Conservation (phyloP, 1,140 invertebrate species). For the Pemphigus obesinymphae region DNA sequence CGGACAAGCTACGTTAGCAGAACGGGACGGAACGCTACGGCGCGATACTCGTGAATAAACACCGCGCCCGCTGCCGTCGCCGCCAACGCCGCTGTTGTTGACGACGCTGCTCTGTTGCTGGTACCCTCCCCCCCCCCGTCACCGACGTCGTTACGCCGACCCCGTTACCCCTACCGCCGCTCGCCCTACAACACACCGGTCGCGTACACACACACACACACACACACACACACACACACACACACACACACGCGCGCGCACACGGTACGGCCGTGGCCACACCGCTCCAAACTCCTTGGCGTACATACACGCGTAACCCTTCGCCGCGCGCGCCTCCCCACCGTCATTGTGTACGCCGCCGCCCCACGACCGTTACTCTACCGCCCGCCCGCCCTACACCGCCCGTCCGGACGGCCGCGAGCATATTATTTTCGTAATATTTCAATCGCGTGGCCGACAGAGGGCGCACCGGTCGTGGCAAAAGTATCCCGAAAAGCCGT, state of each 20-base stretch:
- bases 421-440: too few species aligned
- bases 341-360: too few species aligned
- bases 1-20: neutral
- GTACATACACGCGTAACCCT: neutral
- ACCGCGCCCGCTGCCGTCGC: too few species aligned
- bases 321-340: neutral
- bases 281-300: too few species aligned
- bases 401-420: too few species aligned
- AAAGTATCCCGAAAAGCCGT: too few species aligned
- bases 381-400: neutral
- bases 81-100: neutral
- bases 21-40: neutral
- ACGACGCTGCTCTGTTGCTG: constrained; percentile 26
- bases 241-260: too few species aligned
- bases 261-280: too few species aligned
- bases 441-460: too few species aligned
- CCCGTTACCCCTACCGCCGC: neutral
- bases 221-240: too few species aligned
- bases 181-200: neutral
- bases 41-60: constrained; percentile 36
- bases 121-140: neutral
- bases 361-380: neutral
- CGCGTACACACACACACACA: too few species aligned
- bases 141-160: neutral
- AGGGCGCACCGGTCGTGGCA: too few species aligned